Conservation (phyloP, 2,888 invertebrate genomes). For the Crioceris asparagi region DNA sequence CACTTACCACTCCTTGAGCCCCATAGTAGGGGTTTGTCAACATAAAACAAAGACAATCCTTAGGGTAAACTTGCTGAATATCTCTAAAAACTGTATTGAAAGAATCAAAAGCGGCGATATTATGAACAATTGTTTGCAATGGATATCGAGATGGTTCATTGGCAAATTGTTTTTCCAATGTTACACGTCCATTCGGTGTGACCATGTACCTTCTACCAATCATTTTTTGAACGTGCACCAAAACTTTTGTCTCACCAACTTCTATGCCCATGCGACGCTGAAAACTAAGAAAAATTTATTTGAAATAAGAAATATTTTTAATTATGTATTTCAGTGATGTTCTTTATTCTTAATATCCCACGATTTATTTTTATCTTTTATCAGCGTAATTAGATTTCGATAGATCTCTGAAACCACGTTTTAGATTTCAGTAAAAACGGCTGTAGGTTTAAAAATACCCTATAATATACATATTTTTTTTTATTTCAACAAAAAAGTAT, state of each 20-base stretch:
- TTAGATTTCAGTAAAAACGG: too few relatives aligned
- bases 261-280: slow-evolving; percentile 68
- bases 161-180: slow-evolving; percentile 65
- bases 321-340: too few relatives aligned
- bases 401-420: too few relatives aligned
- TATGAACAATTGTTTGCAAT: slow-evolving; percentile 52
- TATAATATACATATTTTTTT: too few relatives aligned
- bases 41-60: slow-evolving; percentile 61
- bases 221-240: slow-evolving; percentile 62
- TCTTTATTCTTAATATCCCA: too few relatives aligned
- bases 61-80: slow-evolving; percentile 56
- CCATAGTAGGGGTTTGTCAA: slow-evolving; percentile 71
- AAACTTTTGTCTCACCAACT: slow-evolving; percentile 52
- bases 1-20: slow-evolving; percentile 57
- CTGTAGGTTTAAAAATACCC: too few relatives aligned
- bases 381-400: too few relatives aligned
- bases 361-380: too few relatives aligned
- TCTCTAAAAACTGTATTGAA: slow-evolving; percentile 31
- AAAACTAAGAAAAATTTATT: slow-evolving; percentile 48
- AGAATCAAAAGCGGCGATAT: slow-evolving; percentile 41
- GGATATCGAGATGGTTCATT: slow-evolving; percentile 52
- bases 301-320: too few relatives aligned
- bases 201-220: slow-evolving; percentile 56
- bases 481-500: too few relatives aligned
- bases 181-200: slow-evolving; percentile 50